A percentile compares a stretch with the other conserved stretches of the same genome.
These are phyloP conservation scores for Dynastes maya DNA, from an alignment of 2,888 invertebrate species.

Conservation along the genomic window DNA sequence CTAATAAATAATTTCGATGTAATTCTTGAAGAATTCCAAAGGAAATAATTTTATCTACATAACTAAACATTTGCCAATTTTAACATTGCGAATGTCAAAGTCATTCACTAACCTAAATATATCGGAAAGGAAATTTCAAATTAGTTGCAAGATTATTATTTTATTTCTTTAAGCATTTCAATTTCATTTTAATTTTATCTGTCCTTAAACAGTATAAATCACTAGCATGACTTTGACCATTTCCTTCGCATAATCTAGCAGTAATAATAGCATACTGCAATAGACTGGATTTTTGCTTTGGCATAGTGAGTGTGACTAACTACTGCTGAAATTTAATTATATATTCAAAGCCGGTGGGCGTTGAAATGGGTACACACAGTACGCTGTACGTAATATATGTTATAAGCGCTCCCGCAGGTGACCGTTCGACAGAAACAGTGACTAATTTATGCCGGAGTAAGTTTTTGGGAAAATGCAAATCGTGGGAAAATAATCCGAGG, in stretches of 20 bases:
- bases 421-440: slow-evolving; percentile 5
- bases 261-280: background rate
- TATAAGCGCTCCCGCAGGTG: slow-evolving; percentile 32
- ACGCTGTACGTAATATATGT: slow-evolving; percentile 8
- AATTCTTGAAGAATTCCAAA: too few relatives aligned
- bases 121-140: too few relatives aligned
- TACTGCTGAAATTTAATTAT: slow-evolving; percentile 36
- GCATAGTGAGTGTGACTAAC: slow-evolving; percentile 33
- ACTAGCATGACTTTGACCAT: slow-evolving; percentile 23
- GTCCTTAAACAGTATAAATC: background rate
- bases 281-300: slow-evolving; percentile 1
- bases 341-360: slow-evolving; percentile 32
- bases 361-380: slow-evolving; percentile 17
- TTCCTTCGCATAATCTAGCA: slow-evolving; percentile 12
- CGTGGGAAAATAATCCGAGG: slow-evolving; percentile 41
- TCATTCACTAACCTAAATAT: too few relatives aligned
- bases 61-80: too few relatives aligned
- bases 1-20: too few relatives aligned
- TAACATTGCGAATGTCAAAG: too few relatives aligned
- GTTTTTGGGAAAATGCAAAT: slow-evolving; percentile 47
- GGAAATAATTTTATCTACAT: too few relatives aligned
- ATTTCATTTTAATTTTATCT: background rate
- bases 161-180: too few relatives aligned
- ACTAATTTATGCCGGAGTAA: slow-evolving; percentile 43
- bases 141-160: too few relatives aligned